A percentile compares a stretch with the other conserved stretches of the same genome.
phyloP scores from a whole-genome alignment of 2,113 vertebrate genomes.

The Nothobranchius kuhntae region DNA sequence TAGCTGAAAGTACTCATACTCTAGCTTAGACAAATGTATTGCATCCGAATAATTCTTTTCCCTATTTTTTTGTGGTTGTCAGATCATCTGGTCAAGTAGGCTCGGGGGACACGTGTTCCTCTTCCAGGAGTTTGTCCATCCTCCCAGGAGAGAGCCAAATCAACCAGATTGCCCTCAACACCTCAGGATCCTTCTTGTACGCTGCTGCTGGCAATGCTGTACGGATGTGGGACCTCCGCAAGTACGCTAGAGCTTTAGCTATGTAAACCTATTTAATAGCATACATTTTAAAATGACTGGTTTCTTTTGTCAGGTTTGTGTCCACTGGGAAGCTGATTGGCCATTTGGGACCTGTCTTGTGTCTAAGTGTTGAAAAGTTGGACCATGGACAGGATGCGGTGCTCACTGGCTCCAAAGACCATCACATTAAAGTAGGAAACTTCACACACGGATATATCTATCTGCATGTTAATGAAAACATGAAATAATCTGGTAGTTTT shows the following conservation, averaged over 20 bases:
- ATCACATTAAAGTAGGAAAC: slow-evolving; percentile 88
- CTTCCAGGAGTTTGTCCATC: slow-evolving; percentile 83
- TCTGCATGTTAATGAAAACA: neutral
- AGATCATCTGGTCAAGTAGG: slow-evolving; percentile 94
- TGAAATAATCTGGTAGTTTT: neutral
- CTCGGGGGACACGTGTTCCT: slow-evolving; percentile 85
- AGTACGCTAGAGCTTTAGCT: slow-evolving; percentile 72
- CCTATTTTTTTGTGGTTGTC: neutral
- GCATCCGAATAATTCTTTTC: too few relatives aligned
- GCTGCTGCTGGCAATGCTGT: slow-evolving; percentile 93
- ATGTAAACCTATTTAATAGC: neutral
- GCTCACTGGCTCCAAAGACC: slow-evolving; percentile 97
- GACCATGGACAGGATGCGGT: slow-evolving; percentile 92
- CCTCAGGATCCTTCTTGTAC: slow-evolving; percentile 91
- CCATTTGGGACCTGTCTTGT: slow-evolving; percentile 93
- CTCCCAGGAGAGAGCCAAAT: slow-evolving; percentile 96
- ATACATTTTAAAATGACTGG: neutral
- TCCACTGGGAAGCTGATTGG: slow-evolving; percentile 96
- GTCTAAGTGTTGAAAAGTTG: slow-evolving; percentile 89
- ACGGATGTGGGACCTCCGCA: slow-evolving; percentile 97
- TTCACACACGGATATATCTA: neutral
- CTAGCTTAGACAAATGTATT: too few relatives aligned
- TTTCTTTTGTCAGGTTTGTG: slow-evolving; percentile 83
- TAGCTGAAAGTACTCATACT: too few relatives aligned
- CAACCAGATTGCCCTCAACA: slow-evolving; percentile 92